phyloP scores from a whole-genome alignment of 2,888 invertebrate species.

The Leptinotarsa rubiginosa region DNA sequence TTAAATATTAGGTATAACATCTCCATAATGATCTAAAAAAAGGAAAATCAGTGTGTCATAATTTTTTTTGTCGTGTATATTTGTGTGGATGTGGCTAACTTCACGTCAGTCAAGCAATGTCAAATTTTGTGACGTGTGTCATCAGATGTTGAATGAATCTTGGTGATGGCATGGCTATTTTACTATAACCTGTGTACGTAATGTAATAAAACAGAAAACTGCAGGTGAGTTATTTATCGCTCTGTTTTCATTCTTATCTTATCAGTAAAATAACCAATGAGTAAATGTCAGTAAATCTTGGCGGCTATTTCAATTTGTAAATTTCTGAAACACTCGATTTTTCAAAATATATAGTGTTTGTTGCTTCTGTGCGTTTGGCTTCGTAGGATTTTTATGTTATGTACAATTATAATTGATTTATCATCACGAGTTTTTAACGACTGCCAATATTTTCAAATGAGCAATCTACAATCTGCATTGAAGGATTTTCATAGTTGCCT shows the following conservation, averaged over 20 bases:
- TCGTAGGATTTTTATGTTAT: background rate
- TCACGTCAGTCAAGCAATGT: background rate
- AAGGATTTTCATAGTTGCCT: background rate
- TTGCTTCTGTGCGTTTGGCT: background rate
- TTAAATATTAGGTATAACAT: no score
- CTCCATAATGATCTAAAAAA: no score
- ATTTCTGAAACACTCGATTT: constrained; percentile 10
- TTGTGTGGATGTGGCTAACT: no score
- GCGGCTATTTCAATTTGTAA: constrained; percentile 44
- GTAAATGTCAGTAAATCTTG: constrained; percentile 37
- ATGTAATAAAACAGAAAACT: constrained; percentile 54
- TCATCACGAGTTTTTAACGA: background rate
- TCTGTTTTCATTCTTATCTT: constrained; percentile 41
- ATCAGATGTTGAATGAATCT: constrained; percentile 45
- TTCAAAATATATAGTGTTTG: background rate
- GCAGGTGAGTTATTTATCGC: constrained; percentile 53
- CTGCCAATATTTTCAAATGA: background rate
- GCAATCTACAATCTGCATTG: background rate
- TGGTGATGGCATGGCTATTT: constrained; percentile 55
- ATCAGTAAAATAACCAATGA: constrained; percentile 37
- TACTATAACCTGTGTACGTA: constrained; percentile 54
- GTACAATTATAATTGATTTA: background rate
- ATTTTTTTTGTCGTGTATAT: no score
- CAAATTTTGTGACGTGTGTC: constrained; percentile 50
- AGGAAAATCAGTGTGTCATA: no score